Percentiles rank a stretch among this genome's conserved stretches.
phyloP scores from a whole-genome alignment of 2,797 vertebrate genomes.

The Anguilla obscura region DNA sequence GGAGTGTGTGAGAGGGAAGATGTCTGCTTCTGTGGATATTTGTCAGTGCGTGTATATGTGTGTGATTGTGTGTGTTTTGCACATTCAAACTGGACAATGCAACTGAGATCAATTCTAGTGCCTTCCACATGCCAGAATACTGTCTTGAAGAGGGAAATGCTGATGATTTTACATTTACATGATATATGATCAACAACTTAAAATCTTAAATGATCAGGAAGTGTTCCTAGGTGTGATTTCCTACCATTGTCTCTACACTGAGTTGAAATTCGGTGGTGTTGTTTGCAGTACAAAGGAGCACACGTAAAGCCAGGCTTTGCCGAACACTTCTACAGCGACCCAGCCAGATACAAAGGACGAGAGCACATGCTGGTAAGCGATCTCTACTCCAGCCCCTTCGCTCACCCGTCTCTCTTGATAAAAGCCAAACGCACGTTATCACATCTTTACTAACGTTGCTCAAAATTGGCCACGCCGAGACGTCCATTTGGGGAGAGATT shows the following conservation, averaged over 20 bases:
- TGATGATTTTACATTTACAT: too few relatives aligned
- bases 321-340: slow-evolving; percentile 99
- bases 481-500: background rate
- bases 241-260: background rate
- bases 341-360: slow-evolving; percentile 98
- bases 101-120: background rate
- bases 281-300: slow-evolving; percentile 96
- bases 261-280: background rate
- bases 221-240: background rate
- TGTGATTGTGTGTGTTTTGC: background rate
- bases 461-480: background rate
- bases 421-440: background rate
- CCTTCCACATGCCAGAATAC: background rate
- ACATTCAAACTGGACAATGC: background rate
- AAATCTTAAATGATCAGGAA: background rate
- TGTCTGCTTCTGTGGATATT: background rate
- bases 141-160: background rate
- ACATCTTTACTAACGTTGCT: background rate
- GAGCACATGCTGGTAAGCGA: slow-evolving; percentile 98
- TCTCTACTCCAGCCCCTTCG: background rate
- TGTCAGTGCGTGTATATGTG: too few relatives aligned
- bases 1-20: too few relatives aligned
- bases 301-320: slow-evolving; percentile 99
- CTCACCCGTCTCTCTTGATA: background rate
- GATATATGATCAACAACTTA: too few relatives aligned